Conservation (phyloP, 2,888 invertebrate species). For the Parnassius orleans region DNA sequence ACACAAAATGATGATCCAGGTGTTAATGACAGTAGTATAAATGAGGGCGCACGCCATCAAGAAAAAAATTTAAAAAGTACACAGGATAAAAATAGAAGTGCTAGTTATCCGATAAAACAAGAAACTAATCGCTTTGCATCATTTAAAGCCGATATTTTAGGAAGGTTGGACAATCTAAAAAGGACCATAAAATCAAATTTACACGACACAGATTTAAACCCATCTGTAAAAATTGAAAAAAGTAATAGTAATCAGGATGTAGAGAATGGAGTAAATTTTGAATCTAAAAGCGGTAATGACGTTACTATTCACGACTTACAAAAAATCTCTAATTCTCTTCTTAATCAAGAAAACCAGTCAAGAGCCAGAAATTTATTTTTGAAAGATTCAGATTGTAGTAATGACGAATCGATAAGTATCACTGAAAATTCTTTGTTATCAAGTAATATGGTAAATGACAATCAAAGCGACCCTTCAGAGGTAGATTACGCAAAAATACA, state of each 20-base stretch:
- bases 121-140: slow-evolving; percentile 34
- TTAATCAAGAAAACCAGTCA: slow-evolving; percentile 35
- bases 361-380: slow-evolving; percentile 1
- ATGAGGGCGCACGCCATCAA: not conserved
- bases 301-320: slow-evolving; percentile 52
- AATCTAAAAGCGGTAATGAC: slow-evolving; percentile 24
- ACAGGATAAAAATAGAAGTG: not conserved
- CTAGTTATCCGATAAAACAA: not conserved
- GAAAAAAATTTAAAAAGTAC: not conserved
- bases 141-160: slow-evolving; percentile 41
- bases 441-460: not conserved
- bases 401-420: slow-evolving; percentile 20
- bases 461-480: slow-evolving; percentile 1
- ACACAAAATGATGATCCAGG: not conserved
- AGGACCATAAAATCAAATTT: slow-evolving; percentile 27
- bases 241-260: slow-evolving; percentile 7
- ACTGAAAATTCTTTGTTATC: not conserved
- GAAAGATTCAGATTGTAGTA: slow-evolving; percentile 1
- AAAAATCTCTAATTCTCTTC: slow-evolving; percentile 54
- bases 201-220: slow-evolving; percentile 6
- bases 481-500: slow-evolving; percentile 1
- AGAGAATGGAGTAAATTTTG: not conserved
- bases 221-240: not conserved
- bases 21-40: not conserved
- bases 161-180: slow-evolving; percentile 42